Percentiles rank a stretch among this genome's conserved stretches.
Evolutionary conservation across 2,113 vertebrate species (phyloP).

Genomic region (Calidris pygmaea): DNA sequence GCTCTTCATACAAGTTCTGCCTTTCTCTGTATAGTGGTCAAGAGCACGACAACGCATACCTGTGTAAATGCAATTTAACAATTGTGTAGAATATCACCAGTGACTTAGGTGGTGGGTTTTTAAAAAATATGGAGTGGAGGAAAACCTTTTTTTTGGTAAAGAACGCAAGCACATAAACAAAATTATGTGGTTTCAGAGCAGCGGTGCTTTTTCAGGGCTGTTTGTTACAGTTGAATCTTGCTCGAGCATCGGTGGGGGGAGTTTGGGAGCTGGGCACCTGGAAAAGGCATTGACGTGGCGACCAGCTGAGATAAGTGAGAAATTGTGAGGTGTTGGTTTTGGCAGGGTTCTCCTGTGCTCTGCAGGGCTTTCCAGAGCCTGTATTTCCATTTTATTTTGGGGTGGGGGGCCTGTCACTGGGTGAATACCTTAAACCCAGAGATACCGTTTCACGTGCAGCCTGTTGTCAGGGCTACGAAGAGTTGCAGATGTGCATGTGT

Average conservation of each 20-base stretch:
- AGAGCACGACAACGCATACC: rapidly evolving
- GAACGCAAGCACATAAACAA: background rate
- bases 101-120: background rate
- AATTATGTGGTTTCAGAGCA: background rate
- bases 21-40: background rate
- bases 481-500: background rate
- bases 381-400: background rate
- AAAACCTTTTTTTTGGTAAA: background rate
- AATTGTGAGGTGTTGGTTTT: slow-evolving; percentile 37
- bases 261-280: slow-evolving; percentile 1
- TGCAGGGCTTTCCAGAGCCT: background rate
- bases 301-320: slow-evolving; percentile 11
- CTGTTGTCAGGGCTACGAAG: slow-evolving; percentile 44
- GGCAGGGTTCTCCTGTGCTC: background rate
- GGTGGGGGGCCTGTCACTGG: background rate
- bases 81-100: background rate
- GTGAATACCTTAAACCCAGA: background rate
- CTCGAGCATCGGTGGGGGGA: background rate
- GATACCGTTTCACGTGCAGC: background rate
- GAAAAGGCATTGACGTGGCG: background rate
- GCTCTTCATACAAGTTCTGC: background rate
- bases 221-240: background rate
- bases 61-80: background rate
- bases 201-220: background rate
- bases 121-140: rapidly evolving